These are phyloP conservation scores for Sisyra nigra DNA, from an alignment of 2,888 invertebrate species.

Conservation along the genomic window DNA sequence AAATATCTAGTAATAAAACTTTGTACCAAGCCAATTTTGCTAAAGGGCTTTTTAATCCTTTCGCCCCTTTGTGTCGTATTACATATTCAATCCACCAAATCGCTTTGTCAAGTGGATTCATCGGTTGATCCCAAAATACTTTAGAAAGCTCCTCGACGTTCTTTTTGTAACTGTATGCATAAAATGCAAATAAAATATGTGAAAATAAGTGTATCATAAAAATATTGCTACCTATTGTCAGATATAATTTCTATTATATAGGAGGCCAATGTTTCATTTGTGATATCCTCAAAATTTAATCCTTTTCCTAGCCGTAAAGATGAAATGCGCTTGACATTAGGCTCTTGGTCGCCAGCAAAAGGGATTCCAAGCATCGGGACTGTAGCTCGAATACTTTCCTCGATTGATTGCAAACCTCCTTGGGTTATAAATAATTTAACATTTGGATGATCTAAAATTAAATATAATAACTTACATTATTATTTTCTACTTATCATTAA, in stretches of 20 bases:
- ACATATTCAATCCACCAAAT: constrained; percentile 41
- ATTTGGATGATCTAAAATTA: constrained; percentile 5
- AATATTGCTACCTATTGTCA: background rate
- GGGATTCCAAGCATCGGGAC: constrained; percentile 7
- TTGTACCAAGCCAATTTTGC: constrained; percentile 5
- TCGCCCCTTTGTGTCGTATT: constrained; percentile 12
- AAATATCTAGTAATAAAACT: constrained; percentile 21
- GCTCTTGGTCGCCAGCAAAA: constrained; percentile 7
- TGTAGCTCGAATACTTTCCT: constrained; percentile 3
- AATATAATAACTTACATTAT: background rate
- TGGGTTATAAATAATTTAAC: constrained; percentile 6
- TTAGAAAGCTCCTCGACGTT: constrained; percentile 21
- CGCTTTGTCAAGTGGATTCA: constrained; percentile 30
- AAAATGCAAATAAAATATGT: too few relatives aligned
- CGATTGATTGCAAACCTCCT: constrained; percentile 6
- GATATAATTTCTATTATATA: background rate
- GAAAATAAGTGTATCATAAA: too few relatives aligned
- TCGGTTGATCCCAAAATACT: constrained; percentile 28
- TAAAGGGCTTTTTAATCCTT: background rate
- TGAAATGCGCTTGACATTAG: background rate
- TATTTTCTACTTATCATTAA: too few relatives aligned
- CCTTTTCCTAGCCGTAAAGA: background rate
- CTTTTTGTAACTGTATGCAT: constrained; percentile 10
- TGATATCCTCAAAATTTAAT: constrained; percentile 3
- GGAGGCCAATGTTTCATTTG: background rate